A percentile compares a stretch with the other conserved stretches of the same genome.
Evolutionary conservation across 2,888 invertebrate genomes (phyloP).

Genomic region (Plebejus anna): DNA sequence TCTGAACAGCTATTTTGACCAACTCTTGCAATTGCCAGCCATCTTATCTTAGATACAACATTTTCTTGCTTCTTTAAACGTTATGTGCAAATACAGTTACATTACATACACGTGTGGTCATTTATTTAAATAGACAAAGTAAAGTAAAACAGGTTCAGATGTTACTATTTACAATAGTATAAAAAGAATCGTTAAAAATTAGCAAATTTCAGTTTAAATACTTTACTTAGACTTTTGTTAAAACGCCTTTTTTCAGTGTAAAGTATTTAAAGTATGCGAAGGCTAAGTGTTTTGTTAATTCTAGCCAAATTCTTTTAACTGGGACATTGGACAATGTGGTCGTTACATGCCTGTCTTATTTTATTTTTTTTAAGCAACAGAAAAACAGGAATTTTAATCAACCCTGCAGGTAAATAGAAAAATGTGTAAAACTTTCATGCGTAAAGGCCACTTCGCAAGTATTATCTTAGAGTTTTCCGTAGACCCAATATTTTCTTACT

Average conservation of each 20-base stretch:
- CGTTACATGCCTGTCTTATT: too few species aligned
- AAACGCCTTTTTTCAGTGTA: background rate
- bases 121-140: background rate
- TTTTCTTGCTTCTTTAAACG: background rate
- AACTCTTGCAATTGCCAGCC: background rate
- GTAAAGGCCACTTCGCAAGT: background rate
- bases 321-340: background rate
- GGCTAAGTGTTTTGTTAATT: conserved; percentile 1
- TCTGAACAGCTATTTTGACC: background rate
- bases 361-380: too few species aligned
- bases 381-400: too few species aligned
- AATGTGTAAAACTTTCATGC: too few species aligned
- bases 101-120: background rate
- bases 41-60: background rate
- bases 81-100: background rate
- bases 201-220: background rate
- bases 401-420: too few species aligned
- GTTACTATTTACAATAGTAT: background rate
- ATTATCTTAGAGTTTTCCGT: background rate
- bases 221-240: background rate
- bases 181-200: background rate
- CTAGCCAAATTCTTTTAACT: conserved; percentile 20
- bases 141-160: background rate
- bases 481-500: background rate
- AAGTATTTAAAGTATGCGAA: background rate